A percentile compares a stretch with the other conserved stretches of the same genome.
Conservation (phyloP, 2,797 vertebrate genomes). For the Glossophaga mutica region DNA sequence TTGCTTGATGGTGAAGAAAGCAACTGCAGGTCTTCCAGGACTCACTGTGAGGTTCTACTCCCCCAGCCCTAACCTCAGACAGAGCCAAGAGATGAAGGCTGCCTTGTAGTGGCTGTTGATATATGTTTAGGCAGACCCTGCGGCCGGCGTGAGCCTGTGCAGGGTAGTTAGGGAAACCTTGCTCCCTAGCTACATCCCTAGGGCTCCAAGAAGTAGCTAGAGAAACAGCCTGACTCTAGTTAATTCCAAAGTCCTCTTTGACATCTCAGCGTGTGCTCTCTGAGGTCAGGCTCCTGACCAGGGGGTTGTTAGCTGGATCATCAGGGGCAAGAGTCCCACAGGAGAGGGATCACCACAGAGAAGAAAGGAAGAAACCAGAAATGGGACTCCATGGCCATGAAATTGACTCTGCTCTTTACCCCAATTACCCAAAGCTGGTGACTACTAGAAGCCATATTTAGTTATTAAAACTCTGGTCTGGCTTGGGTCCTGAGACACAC, state of each 20-base stretch:
- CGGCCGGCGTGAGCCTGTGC: fast-evolving
- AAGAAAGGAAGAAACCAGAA: neutral
- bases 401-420: neutral
- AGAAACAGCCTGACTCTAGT: neutral
- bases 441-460: neutral
- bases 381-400: neutral
- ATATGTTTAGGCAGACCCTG: neutral
- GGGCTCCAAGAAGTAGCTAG: neutral
- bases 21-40: neutral
- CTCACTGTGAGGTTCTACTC: neutral
- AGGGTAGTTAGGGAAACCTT: conserved; percentile 17
- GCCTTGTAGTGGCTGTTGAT: neutral
- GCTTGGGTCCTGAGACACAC: neutral
- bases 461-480: neutral
- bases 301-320: neutral
- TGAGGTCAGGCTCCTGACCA: neutral
- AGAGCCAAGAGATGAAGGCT: neutral
- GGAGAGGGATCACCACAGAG: no score
- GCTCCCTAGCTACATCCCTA: neutral
- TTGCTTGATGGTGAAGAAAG: neutral
- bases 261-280: neutral
- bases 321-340: neutral
- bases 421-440: neutral
- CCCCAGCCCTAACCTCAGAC: neutral
- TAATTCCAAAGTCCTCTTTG: neutral